These are phyloP conservation scores for Sparus aurata DNA, from an alignment of 2,797 vertebrate genomes.

Conservation along the genomic window DNA sequence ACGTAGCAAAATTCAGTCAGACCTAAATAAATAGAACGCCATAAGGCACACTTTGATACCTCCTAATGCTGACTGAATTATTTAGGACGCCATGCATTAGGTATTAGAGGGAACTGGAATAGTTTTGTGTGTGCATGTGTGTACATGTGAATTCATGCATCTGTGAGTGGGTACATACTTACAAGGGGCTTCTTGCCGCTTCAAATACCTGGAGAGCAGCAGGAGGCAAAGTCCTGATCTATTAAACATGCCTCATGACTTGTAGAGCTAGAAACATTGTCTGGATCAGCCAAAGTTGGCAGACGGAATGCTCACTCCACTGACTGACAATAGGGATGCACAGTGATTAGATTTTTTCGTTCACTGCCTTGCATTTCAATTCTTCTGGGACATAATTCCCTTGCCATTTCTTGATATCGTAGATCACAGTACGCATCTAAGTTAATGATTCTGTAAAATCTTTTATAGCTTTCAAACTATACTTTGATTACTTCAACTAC, in stretches of 20 bases:
- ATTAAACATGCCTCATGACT: constrained; percentile 32
- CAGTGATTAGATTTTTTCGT: neutral
- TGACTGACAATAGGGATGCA: neutral
- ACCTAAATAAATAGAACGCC: constrained; percentile 42
- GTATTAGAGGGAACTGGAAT: constrained; percentile 42
- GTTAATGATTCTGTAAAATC: neutral
- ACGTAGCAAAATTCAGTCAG: constrained; percentile 17
- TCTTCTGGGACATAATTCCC: neutral
- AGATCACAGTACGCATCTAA: neutral
- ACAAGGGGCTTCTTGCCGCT: constrained; percentile 35
- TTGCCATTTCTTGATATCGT: neutral
- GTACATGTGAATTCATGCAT: constrained; percentile 25
- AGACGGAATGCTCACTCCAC: neutral
- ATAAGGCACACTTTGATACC: constrained; percentile 50
- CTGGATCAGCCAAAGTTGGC: neutral
- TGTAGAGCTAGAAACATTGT: constrained; percentile 1
- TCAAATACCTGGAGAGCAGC: constrained; percentile 40
- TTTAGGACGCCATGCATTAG: constrained; percentile 57
- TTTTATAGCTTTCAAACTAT: neutral
- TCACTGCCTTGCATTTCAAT: neutral
- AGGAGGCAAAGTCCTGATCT: constrained; percentile 31
- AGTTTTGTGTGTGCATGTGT: constrained; percentile 11
- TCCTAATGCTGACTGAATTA: constrained; percentile 66
- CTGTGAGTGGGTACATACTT: constrained; percentile 29
- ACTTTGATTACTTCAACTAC: too few species aligned